Base-by-base conservation (phyloP, 2,888 invertebrate genomes). In the Standfussiana lucernea region DNA sequence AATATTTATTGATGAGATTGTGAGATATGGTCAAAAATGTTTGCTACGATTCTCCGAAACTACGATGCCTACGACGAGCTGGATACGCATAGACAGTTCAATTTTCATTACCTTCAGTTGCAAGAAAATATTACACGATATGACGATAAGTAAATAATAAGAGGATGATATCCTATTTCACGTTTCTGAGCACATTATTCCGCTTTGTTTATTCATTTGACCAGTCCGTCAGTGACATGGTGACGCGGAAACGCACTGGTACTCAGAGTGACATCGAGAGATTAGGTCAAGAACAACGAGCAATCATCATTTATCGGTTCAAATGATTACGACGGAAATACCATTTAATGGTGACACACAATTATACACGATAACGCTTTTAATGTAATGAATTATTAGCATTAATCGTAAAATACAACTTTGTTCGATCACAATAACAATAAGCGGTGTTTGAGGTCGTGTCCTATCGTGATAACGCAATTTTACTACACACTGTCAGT, bases 201-300 rank as follows among this genome's bases (percentile, higher is more conserved):
- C 21, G 15, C 45, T 59, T 71, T 65, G 74, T 61, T 72, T 65
- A 61, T 35, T 24, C 32, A 71, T 37, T 67, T 67, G n/a, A 61
- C 45, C 59, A 35, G 61, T 50, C n/a, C 59, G 47, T 74, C 74
- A 61, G 62, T 77, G 79, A 70, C 69, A 81, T 82, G 81, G 85
- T 84, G 75, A 90, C 77, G 79, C 91, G 91, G 92, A 93, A 91
- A 90, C 89, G 78, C 79, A 53, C 53, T 89, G 87, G 86, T 85
- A 82, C 84, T 82, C 81, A 72, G 75, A 82, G 88, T 89, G 90
- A 90, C 92, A 92, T 88, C 90, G 88, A 84, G 88, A 90, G 90
- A 93, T 91, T 93, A 88, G 95, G 95, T 95, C 95, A 95, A 95
- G 95, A 93, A 85, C 94, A 90, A 92, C 94, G 80, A 84, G 90